Evolutionary conservation across 1,140 invertebrate genomes (phyloP).

Genomic region (Drosophila parvula): DNA sequence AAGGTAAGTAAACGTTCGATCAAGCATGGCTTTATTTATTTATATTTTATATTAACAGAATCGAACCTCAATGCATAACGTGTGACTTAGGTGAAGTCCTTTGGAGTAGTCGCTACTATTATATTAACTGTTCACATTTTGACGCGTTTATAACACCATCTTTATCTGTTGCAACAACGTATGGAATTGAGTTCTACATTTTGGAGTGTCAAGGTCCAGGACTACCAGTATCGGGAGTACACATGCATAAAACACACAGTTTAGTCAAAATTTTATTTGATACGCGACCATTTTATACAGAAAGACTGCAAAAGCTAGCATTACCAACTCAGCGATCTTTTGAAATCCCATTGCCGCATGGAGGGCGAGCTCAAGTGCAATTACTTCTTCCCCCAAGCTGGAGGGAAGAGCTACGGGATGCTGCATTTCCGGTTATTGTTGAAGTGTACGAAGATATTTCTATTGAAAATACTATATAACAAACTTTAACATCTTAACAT

Average conservation of each 20-base stretch:
- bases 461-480: background rate
- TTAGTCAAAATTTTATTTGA: conserved; percentile 90
- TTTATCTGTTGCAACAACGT: conserved; percentile 79
- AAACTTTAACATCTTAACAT: too few species aligned
- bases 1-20: conserved; percentile 76
- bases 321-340: conserved; percentile 90
- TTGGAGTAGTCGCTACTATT: conserved; percentile 90
- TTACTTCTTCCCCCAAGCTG: conserved; percentile 92
- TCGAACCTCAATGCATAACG: conserved; percentile 91
- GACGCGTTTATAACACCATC: conserved; percentile 88
- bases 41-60: conserved; percentile 65
- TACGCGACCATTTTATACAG: conserved; percentile 88
- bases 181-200: conserved; percentile 89
- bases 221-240: conserved; percentile 89
- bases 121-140: conserved; percentile 92
- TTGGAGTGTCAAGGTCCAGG: conserved; percentile 92
- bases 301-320: conserved; percentile 88
- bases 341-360: conserved; percentile 91
- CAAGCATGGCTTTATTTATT: background rate
- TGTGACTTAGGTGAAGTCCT: conserved; percentile 89
- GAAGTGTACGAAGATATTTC: conserved; percentile 88
- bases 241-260: conserved; percentile 89
- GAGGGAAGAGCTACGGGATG: conserved; percentile 92
- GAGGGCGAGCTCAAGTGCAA: conserved; percentile 91
- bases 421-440: conserved; percentile 92